Base-by-base conservation (phyloP, 2,888 invertebrate species). In the Nezara viridula region DNA sequence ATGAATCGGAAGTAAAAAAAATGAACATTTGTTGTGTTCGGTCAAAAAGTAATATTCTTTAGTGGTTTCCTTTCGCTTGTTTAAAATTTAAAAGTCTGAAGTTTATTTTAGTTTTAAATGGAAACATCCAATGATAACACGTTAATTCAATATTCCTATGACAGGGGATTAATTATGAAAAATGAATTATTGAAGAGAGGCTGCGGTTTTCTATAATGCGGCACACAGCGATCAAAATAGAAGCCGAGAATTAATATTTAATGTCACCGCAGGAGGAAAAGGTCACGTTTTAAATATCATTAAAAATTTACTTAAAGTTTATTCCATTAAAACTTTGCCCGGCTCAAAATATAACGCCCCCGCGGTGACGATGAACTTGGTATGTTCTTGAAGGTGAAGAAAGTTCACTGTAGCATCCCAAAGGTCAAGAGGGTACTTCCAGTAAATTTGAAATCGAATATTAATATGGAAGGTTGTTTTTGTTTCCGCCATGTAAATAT, bases 231-330 rank as follows among this genome's bases (percentile, higher is more conserved):
- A 73, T 73, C 66, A 37, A 73, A 73, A 73, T 73, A 73, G 66
- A 73, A 73, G 66, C 66, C 37, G 37, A 37, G 66, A 73, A 73
- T 73, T 37, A 73, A 73, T 73, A 73, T 73, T 73, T 73, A 73
- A 73, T 73, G 66, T 73, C 66, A 19, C 66, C 66, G 66, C 66
- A 37, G 66, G 66, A 73, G 66, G 66, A 32, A 16, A 73, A 73
- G 66, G 66, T 73, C 66, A 73, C 66, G 66, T 73, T 73, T 73
- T 73, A 73, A 73, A 73, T 73, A 73, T 73, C 66, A 73, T 73
- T 73, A 73, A 73, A 73, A 73, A 73, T 73, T 73, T 73, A 73
- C 32, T 12, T 73, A 73, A 73, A 73, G 66, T 73, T 73, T 73
- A 73, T 73, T 73, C 66, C 66, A 73, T 73, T 73, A 73, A 73